Conservation (phyloP, 2,113 vertebrate species). For the Plecotus auritus region DNA sequence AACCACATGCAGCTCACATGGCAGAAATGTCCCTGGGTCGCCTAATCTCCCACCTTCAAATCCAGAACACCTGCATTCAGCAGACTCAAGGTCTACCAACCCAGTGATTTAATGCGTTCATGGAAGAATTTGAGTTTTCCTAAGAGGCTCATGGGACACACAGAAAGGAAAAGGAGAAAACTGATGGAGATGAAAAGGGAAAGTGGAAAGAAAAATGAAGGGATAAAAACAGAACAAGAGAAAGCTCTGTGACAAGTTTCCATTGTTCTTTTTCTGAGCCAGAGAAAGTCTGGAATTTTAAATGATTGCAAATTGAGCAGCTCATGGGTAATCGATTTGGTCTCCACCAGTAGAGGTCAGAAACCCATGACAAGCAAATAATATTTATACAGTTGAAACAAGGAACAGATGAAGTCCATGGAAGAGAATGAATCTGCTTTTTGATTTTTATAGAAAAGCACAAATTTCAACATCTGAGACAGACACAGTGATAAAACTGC, state of each 20-base stretch:
- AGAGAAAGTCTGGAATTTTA: not conserved
- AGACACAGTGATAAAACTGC: not conserved
- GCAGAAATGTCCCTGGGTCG: slow-evolving; percentile 74
- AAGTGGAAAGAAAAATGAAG: not conserved
- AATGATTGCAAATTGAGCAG: slow-evolving; percentile 30
- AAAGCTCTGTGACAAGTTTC: not conserved
- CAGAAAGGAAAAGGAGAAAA: not conserved
- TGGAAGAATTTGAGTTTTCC: not conserved
- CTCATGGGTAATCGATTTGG: slow-evolving; percentile 62
- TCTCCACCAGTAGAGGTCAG: not conserved
- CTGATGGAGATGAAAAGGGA: not conserved
- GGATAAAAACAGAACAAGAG: slow-evolving; percentile 7
- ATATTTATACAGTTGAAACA: slow-evolving; percentile 52
- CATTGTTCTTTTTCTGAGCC: not conserved
- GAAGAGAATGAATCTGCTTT: slow-evolving; percentile 76
- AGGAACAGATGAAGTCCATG: slow-evolving; percentile 67
- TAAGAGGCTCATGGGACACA: not conserved
- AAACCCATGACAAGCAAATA: slow-evolving; percentile 2
- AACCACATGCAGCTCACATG: slow-evolving; percentile 85
- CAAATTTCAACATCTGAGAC: slow-evolving; percentile 27
- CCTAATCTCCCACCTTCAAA: not conserved
- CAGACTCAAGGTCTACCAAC: not conserved
- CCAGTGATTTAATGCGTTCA: not conserved
- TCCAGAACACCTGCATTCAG: slow-evolving; percentile 77
- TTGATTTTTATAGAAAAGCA: slow-evolving; percentile 41